Conservation (phyloP, 2,113 vertebrate species). For the Trematocara unimaculatum region DNA sequence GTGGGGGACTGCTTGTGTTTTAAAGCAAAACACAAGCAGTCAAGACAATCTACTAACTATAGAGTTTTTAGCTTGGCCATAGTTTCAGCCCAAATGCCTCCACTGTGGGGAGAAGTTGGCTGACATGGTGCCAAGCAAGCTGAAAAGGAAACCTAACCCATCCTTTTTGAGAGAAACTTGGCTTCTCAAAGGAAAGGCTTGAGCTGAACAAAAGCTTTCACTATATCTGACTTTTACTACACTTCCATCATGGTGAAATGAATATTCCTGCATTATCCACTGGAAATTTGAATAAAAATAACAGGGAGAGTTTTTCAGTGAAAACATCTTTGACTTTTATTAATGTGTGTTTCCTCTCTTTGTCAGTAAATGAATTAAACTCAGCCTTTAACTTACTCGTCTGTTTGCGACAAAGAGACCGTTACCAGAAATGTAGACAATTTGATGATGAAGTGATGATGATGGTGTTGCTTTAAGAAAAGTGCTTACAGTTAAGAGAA, state of each 20-base stretch:
- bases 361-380: neutral
- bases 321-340: neutral
- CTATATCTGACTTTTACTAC: neutral
- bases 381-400: fast-evolving
- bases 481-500: neutral
- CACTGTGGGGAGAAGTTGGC: neutral
- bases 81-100: neutral
- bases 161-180: neutral
- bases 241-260: neutral
- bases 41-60: neutral
- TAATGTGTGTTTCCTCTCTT: neutral
- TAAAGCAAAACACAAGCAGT: neutral
- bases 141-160: neutral
- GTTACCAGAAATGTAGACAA: neutral
- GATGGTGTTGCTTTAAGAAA: neutral
- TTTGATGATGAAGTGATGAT: neutral
- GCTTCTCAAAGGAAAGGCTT: neutral
- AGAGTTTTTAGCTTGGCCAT: neutral
- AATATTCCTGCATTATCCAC: neutral
- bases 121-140: neutral
- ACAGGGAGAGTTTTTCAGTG: neutral
- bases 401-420: fast-evolving
- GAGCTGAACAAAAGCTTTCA: neutral
- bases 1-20: neutral
- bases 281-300: neutral